Base-by-base conservation (phyloP, 2,797 vertebrate genomes). In the Sylvia borin region DNA sequence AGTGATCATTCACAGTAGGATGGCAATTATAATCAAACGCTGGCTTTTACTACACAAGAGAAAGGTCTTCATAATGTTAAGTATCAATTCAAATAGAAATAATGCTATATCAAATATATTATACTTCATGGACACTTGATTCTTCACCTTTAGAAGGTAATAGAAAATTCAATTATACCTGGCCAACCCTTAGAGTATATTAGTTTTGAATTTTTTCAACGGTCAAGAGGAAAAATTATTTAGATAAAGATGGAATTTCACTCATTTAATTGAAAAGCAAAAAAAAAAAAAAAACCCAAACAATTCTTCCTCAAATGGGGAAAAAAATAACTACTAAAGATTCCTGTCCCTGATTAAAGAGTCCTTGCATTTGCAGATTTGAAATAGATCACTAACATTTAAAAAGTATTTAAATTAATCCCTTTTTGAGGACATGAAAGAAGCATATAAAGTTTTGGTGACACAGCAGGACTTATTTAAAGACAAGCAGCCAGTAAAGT, bases 21-120 rank as follows among this genome's bases (percentile, higher is more conserved):
- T 76, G 7, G 51, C 43, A 93, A 91, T 96, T 91, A 85, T 79
- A 89, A 96, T 92, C 85, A 95, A 93, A 90, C 24, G 42, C 4
- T 45, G 9, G 5, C 34, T 94, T 90, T 84, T 50, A 68, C 51
- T n/a, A 62, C 50, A 81, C 15, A 79, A 60, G n/a, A 43, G 32
- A 87, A 91, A 92, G 55, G 26, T 92, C 67, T 79, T 73, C 14
- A 18, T 92, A 73, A 74, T 65, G 48, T 81, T 86, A 95, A 92
- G 43, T 62, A 82, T 51, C 24, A 62, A 83, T 87, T 87, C 14
- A 88, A 89, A 87, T 45, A 93, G 77, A 85, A 89, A 93, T 82
- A 92, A 86, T 68, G 13, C 3, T 92, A 53, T 83, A 60, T 83
- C 38, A 95, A 92, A 79, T 81, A 62, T 43, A 51, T 66, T 86